Evolutionary conservation across 2,797 vertebrate genomes (phyloP), one percentile per base, ranked within the genome.

Genomic region (Gallinago stenura): DNA sequence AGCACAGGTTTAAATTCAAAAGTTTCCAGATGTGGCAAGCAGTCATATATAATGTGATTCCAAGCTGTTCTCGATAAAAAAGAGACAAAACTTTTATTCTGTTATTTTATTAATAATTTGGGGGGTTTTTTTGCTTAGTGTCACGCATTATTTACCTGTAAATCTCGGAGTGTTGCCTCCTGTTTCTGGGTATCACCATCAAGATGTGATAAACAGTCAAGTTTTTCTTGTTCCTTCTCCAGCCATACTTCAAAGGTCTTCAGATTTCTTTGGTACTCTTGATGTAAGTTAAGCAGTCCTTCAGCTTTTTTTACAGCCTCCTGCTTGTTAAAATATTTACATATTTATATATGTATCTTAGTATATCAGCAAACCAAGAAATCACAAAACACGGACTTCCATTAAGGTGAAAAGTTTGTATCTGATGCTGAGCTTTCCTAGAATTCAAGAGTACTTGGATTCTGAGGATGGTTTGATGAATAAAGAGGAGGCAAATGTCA

Each of bases 191-290:
- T 95, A 22, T 99, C 98, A 65, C 99, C 99, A 93, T 99, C 98
- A 73, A 99, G 97, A 84, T 99, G 98, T 22, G 98, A 98, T 60
- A 98, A 97, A 18, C 91, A 98, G 30, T 97, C 98, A 78, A 99
- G 98, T 45, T 98, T 98, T 75, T 99, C 99, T 90, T 99, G 99
- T 90, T 99, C 98, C 93, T 99, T 98, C 84, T 98, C 98, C 93
- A 99, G 95, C 99, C 99, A 99, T 85, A 98, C 97, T 96, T 99
- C 99, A 98, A 99, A 99, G 58, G 98, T 97, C 89, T 99, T 99
- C 45, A 99, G 93, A 25, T 98, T 37, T 37, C 35, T 37, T 37
- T 37, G 35, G 35, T 37, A 37, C 33, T 35, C 33, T 35, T 35
- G 33, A 35, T 35, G 33, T 78, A 99, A 98, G 81, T 98, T 97